These are phyloP conservation scores for Empis stercorea DNA, from an alignment of 2,888 invertebrate species.

Conservation along the genomic window DNA sequence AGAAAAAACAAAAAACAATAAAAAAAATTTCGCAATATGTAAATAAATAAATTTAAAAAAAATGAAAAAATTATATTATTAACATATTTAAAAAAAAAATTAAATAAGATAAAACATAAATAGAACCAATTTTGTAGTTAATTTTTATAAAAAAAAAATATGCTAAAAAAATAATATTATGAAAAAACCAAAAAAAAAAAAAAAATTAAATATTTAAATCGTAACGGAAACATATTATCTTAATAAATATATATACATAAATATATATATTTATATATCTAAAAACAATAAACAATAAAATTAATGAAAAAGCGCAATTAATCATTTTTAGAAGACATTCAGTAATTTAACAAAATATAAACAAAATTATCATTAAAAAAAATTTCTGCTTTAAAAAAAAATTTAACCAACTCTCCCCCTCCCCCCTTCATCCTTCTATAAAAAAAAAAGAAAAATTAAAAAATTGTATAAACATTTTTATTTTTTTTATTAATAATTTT, in stretches of 20 bases:
- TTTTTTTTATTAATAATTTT: constrained; percentile 6
- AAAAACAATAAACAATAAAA: not conserved
- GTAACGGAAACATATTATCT: constrained; percentile 1
- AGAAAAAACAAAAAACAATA: not conserved
- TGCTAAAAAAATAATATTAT: constrained; percentile 8
- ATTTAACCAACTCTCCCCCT: too few species aligned
- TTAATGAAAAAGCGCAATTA: not conserved
- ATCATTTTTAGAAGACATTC: too few species aligned
- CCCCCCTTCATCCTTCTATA: too few species aligned
- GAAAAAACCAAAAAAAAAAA: constrained; percentile 7
- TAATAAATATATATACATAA: not conserved
- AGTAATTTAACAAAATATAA: too few species aligned
- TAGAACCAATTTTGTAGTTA: constrained; percentile 25
- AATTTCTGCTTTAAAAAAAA: too few species aligned
- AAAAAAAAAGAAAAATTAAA: constrained; percentile 5
- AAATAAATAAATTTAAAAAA: constrained; percentile 16
- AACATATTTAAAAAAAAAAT: not conserved
- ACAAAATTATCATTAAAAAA: too few species aligned
- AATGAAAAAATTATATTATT: not conserved
- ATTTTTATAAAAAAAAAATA: constrained; percentile 3
- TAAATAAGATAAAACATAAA: constrained; percentile 12
- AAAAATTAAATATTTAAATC: constrained; percentile 4
- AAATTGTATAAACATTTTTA: constrained; percentile 1
- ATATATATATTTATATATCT: constrained; percentile 1
- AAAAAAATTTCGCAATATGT: constrained; percentile 14